Conservation (phyloP, 2,888 invertebrate genomes). For the Ephialtes manifestator region DNA sequence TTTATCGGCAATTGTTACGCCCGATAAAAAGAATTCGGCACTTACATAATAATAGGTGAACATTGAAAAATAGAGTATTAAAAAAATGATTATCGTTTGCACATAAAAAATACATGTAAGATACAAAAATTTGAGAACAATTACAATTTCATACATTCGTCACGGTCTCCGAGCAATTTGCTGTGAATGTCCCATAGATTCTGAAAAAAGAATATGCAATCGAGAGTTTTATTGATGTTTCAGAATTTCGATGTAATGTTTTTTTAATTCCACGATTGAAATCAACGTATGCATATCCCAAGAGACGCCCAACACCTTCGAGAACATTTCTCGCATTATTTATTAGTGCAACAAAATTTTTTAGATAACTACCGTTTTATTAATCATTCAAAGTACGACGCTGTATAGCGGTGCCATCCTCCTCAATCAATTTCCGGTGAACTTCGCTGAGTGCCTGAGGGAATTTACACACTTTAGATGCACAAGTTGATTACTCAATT, state of each 20-base stretch:
- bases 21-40: no score
- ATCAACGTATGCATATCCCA: slow-evolving; percentile 51
- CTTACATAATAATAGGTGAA: no score
- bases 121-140: slow-evolving; percentile 38
- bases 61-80: slow-evolving; percentile 25
- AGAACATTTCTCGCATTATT: slow-evolving; percentile 27
- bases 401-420: slow-evolving; percentile 84
- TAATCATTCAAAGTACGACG: slow-evolving; percentile 77
- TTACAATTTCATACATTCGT: slow-evolving; percentile 49
- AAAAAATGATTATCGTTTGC: slow-evolving; percentile 27
- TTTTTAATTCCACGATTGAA: not conserved
- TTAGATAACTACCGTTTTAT: slow-evolving; percentile 68
- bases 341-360: slow-evolving; percentile 11
- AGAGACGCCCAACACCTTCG: slow-evolving; percentile 48
- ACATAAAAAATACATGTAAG: slow-evolving; percentile 24
- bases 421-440: slow-evolving; percentile 93
- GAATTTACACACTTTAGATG: slow-evolving; percentile 73
- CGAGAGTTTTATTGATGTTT: not conserved
- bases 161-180: slow-evolving; percentile 84
- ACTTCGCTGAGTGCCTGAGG: slow-evolving; percentile 93
- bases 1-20: slow-evolving; percentile 15
- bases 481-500: slow-evolving; percentile 23
- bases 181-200: slow-evolving; percentile 87
- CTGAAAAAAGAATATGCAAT: slow-evolving; percentile 82
- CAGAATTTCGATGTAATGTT: not conserved